These are phyloP conservation scores for Dryomyza anilis DNA, from an alignment of 2,888 invertebrate genomes.

Conservation along the genomic window DNA sequence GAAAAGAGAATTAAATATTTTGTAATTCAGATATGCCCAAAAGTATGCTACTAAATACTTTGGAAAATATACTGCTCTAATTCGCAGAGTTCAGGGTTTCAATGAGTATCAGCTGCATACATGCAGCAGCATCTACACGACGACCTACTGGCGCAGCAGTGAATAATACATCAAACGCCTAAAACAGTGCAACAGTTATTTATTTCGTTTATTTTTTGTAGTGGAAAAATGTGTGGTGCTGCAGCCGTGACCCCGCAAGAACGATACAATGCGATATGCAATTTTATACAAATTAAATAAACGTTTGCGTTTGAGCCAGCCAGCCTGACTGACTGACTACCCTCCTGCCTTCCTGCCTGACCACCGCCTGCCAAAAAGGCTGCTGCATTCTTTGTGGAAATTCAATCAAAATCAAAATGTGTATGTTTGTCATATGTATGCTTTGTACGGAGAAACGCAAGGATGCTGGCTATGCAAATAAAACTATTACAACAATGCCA, in stretches of 20 bases:
- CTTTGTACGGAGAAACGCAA: conserved; percentile 46
- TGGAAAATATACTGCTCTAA: conserved; percentile 6
- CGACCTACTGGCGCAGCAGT: neutral
- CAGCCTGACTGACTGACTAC: neutral
- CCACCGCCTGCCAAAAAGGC: neutral
- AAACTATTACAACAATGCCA: conserved; percentile 36
- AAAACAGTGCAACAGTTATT: conserved; percentile 28
- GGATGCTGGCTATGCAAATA: conserved; percentile 38
- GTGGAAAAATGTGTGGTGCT: no score
- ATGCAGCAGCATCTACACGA: neutral
- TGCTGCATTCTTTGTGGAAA: neutral
- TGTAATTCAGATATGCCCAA: neutral
- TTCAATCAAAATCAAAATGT: conserved; percentile 39
- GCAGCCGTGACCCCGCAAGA: no score
- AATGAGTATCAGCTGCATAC: conserved; percentile 13
- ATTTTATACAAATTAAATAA: no score
- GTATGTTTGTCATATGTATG: conserved; percentile 47
- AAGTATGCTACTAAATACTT: conserved; percentile 14
- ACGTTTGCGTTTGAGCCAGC: neutral
- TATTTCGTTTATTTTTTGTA: no score
- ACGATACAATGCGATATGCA: no score
- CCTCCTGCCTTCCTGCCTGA: neutral
- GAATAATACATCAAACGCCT: conserved; percentile 4
- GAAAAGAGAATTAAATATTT: no score
- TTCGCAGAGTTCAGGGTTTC: conserved; percentile 30